Evolutionary conservation across 2,888 invertebrate species (phyloP).

Genomic region (Melinaea menophilus): DNA sequence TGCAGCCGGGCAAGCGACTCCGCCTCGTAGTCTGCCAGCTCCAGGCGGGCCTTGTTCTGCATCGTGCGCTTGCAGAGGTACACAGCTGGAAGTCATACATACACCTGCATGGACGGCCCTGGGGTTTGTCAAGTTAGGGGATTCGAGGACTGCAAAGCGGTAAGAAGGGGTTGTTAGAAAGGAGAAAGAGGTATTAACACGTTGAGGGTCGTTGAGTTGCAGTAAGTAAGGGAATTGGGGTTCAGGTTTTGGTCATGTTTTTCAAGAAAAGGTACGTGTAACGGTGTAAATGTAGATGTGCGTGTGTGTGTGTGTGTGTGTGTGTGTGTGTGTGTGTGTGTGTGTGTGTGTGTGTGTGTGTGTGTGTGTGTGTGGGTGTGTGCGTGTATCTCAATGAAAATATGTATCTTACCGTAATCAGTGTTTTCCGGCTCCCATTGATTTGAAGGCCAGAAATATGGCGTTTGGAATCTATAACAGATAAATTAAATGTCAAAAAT

Average conservation of each 20-base stretch:
- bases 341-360: not conserved
- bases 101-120: too few relatives aligned
- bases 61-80: conserved; percentile 99
- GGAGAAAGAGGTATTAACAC: too few relatives aligned
- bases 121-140: too few relatives aligned
- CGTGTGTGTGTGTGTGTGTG: too few relatives aligned
- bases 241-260: too few relatives aligned
- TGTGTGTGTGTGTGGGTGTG: not conserved
- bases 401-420: conserved; percentile 88
- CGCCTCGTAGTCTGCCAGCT: conserved; percentile 98
- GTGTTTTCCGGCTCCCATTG: conserved; percentile 99
- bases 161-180: too few relatives aligned
- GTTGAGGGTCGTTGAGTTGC: too few relatives aligned
- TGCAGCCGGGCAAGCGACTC: conserved; percentile 98
- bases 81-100: conserved; percentile 83
- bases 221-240: too few relatives aligned
- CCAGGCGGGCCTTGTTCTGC: conserved; percentile 99
- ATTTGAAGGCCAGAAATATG: conserved; percentile 99
- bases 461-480: conserved; percentile 89
- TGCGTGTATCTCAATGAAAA: not conserved
- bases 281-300: too few relatives aligned
- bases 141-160: too few relatives aligned
- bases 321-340: too few relatives aligned
- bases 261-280: too few relatives aligned
- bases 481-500: conserved; percentile 8